A percentile compares a stretch with the other conserved stretches of the same genome.
Conservation (phyloP, 2,113 vertebrate genomes). For the Lethenteron reissneri region DNA sequence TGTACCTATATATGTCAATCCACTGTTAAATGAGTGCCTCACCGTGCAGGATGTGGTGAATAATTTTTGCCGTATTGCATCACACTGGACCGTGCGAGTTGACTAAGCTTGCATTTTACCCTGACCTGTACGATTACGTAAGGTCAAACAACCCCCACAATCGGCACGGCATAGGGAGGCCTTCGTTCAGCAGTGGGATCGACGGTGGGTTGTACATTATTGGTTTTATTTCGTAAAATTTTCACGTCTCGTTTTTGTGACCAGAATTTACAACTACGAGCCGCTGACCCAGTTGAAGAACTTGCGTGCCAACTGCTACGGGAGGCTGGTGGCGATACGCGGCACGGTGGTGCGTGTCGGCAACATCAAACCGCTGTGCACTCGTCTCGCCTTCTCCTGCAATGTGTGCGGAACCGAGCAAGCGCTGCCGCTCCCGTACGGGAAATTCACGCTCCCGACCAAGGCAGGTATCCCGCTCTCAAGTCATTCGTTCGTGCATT, state of each 20-base stretch:
- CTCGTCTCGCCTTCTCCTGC: constrained; percentile 59
- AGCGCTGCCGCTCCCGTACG: constrained; percentile 45
- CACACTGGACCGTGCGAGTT: too few relatives aligned
- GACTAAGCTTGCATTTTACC: too few relatives aligned
- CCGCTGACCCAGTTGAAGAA: constrained; percentile 50
- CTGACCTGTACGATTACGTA: too few relatives aligned
- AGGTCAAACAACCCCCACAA: too few relatives aligned
- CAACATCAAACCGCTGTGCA: constrained; percentile 67
- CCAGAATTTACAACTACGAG: constrained; percentile 77
- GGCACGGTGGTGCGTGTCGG: constrained; percentile 79
- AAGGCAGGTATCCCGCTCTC: constrained; percentile 29
- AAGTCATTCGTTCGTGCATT: too few relatives aligned
- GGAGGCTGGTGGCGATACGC: constrained; percentile 49
- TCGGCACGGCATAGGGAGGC: too few relatives aligned
- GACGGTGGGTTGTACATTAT: background rate
- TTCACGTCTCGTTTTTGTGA: constrained; percentile 9
- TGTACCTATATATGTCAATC: too few relatives aligned
- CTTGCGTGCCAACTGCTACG: constrained; percentile 60
- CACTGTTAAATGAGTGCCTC: too few relatives aligned
- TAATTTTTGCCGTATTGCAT: too few relatives aligned
- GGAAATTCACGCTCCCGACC: constrained; percentile 53
- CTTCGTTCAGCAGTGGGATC: too few relatives aligned
- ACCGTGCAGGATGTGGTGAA: too few relatives aligned
- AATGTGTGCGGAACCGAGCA: constrained; percentile 36
- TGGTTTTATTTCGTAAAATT: constrained; percentile 9